Base-by-base conservation (phyloP, 1,140 invertebrate genomes). In the Propsilocerus akamusi region DNA sequence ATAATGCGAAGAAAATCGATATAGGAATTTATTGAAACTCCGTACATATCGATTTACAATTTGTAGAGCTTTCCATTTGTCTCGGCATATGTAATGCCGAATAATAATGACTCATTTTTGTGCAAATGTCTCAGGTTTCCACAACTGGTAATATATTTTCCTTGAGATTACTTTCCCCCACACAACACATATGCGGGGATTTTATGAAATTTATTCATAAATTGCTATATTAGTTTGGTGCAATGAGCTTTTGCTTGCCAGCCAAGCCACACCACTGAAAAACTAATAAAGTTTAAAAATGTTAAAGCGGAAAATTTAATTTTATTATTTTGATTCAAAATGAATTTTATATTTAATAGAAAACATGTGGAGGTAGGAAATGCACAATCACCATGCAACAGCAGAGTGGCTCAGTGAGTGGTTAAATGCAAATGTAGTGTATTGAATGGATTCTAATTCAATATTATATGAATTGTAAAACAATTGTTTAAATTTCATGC, bases 51-150 rank as follows among this genome's bases (percentile, higher is more conserved):
- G 28, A 30, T 12, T 30, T 3, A 30, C 28, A 30, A 30, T 12
- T 30, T 30, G 28, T 30, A 30, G 3, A 41, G 8, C 34, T 20
- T 20, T 12, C 34, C 34, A 20, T 41, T 20, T 41, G 34, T 41
- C 12, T 41, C n/a, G 17, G 14, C 34, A 41, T 41, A 41, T 41
- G 34, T 41, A 41, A 41, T 41, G 10, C 22, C 5, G 34, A 41
- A 41, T 41, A 20, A 41, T 41, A 41, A 41, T 41, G 14, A n/a
- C 14, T 20, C 34, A 41, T 41, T 41, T 41, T 20, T 41, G 34
- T 41, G 34, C 34, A 41, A 41, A 41, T 41, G 34, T 41, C 34
- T 41, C 34, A 41, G 34, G 34, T 41, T 41, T 41, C 34, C n/a
- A n/a, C n/a, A n/a, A n/a, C n/a, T n/a, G n/a, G n/a, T n/a, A n/a